These are phyloP conservation scores for Zhengitettix transpicula DNA, from an alignment of 2,888 invertebrate species.

Conservation along the genomic window DNA sequence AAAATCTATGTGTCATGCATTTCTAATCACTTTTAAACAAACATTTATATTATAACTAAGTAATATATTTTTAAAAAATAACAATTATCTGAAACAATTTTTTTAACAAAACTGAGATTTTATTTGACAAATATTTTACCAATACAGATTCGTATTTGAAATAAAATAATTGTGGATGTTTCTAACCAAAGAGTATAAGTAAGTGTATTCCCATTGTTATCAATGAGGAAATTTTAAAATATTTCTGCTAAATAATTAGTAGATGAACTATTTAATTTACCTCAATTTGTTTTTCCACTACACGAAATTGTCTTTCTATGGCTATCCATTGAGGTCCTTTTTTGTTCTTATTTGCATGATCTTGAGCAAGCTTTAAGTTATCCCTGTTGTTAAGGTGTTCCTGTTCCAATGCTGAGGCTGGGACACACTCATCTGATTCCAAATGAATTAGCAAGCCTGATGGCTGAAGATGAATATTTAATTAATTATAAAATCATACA, in stretches of 20 bases:
- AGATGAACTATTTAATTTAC: slow-evolving; percentile 22
- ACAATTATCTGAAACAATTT: too few species aligned
- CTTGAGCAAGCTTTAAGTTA: slow-evolving; percentile 86
- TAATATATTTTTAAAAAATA: too few species aligned
- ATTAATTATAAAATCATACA: too few species aligned
- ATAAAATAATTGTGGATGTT: too few species aligned
- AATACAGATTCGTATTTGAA: too few species aligned
- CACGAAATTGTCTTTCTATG: slow-evolving; percentile 51
- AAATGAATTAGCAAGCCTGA: slow-evolving; percentile 78
- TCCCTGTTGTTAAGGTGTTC: slow-evolving; percentile 67
- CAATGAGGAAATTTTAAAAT: background rate
- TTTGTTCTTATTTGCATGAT: slow-evolving; percentile 48
- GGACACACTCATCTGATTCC: slow-evolving; percentile 73
- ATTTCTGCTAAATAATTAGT: background rate
- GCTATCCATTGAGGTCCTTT: slow-evolving; percentile 55
- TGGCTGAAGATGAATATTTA: slow-evolving; percentile 43
- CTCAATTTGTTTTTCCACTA: slow-evolving; percentile 72
- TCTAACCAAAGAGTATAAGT: background rate
- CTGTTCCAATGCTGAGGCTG: slow-evolving; percentile 51
- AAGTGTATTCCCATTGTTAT: background rate
- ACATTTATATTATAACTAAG: too few species aligned
- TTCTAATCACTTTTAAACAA: too few species aligned
- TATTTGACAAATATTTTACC: too few species aligned
- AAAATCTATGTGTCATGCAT: too few species aligned
- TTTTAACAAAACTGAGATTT: too few species aligned